Conservation (phyloP, 2,113 vertebrate species). For the Salvelinus namaycush region DNA sequence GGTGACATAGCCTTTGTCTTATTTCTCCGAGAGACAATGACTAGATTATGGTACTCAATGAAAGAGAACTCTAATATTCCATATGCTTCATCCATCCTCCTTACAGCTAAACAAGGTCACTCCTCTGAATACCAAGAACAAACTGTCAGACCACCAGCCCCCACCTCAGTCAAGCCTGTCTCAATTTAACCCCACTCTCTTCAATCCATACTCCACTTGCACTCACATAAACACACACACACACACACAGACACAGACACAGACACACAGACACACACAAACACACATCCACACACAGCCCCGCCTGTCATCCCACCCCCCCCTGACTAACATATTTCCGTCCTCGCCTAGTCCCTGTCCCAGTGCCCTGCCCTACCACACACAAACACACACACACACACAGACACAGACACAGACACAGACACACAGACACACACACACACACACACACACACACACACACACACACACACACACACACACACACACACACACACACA, state of each 20-base stretch:
- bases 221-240: not conserved
- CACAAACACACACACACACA: conserved; percentile 36
- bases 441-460: not conserved
- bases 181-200: conserved; percentile 31
- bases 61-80: conserved; percentile 67
- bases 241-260: not conserved
- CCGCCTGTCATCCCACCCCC: conserved; percentile 46
- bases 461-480: conserved; percentile 2
- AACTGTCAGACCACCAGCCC: conserved; percentile 61
- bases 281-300: not conserved
- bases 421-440: conserved; percentile 6
- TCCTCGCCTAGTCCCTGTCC: conserved; percentile 43
- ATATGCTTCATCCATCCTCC: conserved; percentile 57
- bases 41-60: conserved; percentile 63
- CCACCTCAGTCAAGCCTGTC: conserved; percentile 46
- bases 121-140: conserved; percentile 29
- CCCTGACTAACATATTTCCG: conserved; percentile 51
- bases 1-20: conserved; percentile 67
- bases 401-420: conserved; percentile 43
- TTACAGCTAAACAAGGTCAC: conserved; percentile 71
- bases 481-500: conserved; percentile 38
- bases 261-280: not conserved
- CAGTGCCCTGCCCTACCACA: conserved; percentile 39
- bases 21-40: conserved; percentile 68
- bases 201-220: conserved; percentile 60